Base-by-base conservation (phyloP, 2,113 vertebrate genomes). In the Hypanus sabinus region DNA sequence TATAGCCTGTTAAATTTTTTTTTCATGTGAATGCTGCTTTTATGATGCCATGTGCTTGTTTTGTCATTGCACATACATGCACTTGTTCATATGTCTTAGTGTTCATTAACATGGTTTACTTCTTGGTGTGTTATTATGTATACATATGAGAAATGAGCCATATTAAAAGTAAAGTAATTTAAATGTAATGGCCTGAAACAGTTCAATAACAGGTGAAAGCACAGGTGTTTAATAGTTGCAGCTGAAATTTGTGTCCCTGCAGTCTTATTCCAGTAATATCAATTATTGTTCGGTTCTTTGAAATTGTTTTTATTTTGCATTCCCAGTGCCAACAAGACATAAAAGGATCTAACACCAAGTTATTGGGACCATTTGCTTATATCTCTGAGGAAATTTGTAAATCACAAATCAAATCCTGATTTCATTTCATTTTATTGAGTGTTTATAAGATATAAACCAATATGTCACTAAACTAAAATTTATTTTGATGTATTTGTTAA, bases 331-430 rank as follows among this genome's bases (percentile, higher is more conserved):
- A 73, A 46, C 46, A 6, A 71, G 46, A 24, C 68, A 46, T 93
- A 73, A 71, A 71, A 11, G 12, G 71, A 46, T 68, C 73, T 8
- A 73, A 33, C 88, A 92, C 88, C 14, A 38, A 73, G 33, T 70
- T 71, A 36, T 92, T 92, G 90, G 30, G 24, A 38, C 90, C 68
- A 92, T 73, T 93, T 93, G 33, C 68, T 73, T 93, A 65, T 71
- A 22, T 20, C 24, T 20, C 8, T 91, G n/a, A 33, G 62, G 12
- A 57, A 90, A n/a, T 27, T 38, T 92, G 65, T 16, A 6, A 71
- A 92, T 62, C 65, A 70, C 18, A 92, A 71, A 92, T 62, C 65
- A 92, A 38, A 68, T 92, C 30, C 80, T 20, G 18, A 46, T 14
- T 76, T 16, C n/a, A 83, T 16, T 36, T 6, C 80, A 55, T 22